A percentile compares a stretch with the other conserved stretches of the same genome.
phyloP scores from a whole-genome alignment of 2,113 vertebrate species.

The Cromileptes altivelis region DNA sequence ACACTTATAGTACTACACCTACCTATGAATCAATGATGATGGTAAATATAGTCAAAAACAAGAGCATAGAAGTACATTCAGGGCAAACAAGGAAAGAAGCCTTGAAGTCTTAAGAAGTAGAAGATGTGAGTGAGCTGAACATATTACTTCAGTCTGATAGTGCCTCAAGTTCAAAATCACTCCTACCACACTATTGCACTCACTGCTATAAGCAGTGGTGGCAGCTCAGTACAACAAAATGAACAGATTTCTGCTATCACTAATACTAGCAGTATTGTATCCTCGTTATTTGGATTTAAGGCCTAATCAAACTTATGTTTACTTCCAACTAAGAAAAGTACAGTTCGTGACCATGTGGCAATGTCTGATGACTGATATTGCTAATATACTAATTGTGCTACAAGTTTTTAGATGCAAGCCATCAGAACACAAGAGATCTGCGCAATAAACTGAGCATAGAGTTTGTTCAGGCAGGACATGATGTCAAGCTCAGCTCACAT shows the following conservation, averaged over 20 bases:
- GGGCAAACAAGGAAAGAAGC: not conserved
- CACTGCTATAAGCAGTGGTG: not conserved
- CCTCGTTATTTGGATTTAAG: not conserved
- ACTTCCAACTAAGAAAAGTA: not conserved
- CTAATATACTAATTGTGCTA: not conserved
- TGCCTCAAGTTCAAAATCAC: not conserved
- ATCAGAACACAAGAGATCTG: not conserved
- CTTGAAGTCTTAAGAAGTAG: not conserved
- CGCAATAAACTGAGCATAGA: too few species aligned
- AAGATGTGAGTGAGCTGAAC: not conserved
- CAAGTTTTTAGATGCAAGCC: not conserved
- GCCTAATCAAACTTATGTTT: not conserved
- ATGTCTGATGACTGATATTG: not conserved
- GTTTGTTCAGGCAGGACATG: too few species aligned
- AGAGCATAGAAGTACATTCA: not conserved
- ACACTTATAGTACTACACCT: not conserved
- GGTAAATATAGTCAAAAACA: not conserved
- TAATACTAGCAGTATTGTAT: not conserved
- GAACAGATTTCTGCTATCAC: not conserved
- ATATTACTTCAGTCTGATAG: not conserved
- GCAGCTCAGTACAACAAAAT: not conserved
- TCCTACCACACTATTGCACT: not conserved
- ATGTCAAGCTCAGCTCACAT: too few species aligned
- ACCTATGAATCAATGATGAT: not conserved
- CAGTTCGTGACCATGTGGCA: not conserved